Base-by-base conservation (phyloP, 2,797 vertebrate species). In the Chanos chanos region DNA sequence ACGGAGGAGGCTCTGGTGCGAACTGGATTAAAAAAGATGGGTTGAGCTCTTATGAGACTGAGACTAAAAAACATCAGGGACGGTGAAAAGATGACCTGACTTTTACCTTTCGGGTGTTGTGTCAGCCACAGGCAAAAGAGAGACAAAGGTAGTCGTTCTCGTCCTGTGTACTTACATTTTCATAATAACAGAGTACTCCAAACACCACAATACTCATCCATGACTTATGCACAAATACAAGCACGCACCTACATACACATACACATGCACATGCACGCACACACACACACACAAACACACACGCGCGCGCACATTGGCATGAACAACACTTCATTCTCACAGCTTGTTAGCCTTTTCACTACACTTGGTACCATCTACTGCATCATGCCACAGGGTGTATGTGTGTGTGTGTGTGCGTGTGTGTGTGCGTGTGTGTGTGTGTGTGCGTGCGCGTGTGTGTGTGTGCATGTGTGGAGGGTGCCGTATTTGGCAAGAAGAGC, bases 401-500 rank as follows among this genome's bases (percentile, higher is more conserved):
- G 30, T 33, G 9, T 44, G 15, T 55, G 19, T 45, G 49, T 48
- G 28, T 65, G 27, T 61, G 44, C 56, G 36, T 41, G 33, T 52
- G 28, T 7, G 15, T 36, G 49, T 61, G 56, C 43, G 30, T 3
- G 12, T 43, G 30, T 59, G 34, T 43, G 61, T 39, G 45, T 45
- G 47, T 53, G 27, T 28, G 22, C 18, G 55, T 28, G 13, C 45
- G 50, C 31, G 31, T 33, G 30, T 55, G 49, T 57, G 55, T 61
- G 62, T 54, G 57, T 66, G 58, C 69, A 51, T 60, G 52, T 47
- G 53, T 74, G 71, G 56, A 75, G 83, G 81, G 82, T 86, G 79
- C 84, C 79, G 81, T 79, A 81, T 84, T 80, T 86, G 84, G 83
- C 81, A 78, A 69, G 71, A 82, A n/a, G 80, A 76, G 73, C 74